phyloP scores from a whole-genome alignment of 2,797 vertebrate genomes.

The Cheirogaleus major region DNA sequence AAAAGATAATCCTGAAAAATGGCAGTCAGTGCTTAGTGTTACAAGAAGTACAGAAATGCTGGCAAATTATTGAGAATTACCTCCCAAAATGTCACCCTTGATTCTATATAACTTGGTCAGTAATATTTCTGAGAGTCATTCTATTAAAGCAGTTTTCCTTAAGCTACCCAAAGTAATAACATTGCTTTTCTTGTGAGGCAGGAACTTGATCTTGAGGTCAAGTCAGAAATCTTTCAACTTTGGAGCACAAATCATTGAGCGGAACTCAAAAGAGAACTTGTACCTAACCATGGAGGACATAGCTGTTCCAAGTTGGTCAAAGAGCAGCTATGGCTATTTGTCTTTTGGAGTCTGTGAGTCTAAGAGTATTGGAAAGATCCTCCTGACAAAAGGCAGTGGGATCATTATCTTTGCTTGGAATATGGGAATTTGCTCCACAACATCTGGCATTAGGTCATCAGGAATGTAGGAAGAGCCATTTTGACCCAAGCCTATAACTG shows the following conservation, averaged over 20 bases:
- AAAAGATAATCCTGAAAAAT: background rate
- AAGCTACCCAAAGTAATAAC: background rate
- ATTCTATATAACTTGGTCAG: background rate
- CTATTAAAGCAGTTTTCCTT: background rate
- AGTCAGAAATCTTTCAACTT: background rate
- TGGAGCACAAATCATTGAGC: background rate
- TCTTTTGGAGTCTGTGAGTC: background rate
- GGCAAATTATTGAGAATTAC: background rate
- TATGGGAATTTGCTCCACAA: background rate
- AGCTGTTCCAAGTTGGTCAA: background rate
- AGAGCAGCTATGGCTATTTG: background rate
- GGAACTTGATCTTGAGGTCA: background rate
- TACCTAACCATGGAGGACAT: background rate
- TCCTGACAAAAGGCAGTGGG: background rate
- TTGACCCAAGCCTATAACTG: background rate
- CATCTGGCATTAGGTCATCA: background rate
- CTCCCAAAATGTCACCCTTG: background rate
- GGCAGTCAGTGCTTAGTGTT: background rate
- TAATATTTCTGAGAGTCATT: background rate
- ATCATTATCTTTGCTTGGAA: background rate
- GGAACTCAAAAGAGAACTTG: background rate
- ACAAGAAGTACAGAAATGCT: background rate
- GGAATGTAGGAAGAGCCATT: background rate
- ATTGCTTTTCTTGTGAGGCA: background rate
- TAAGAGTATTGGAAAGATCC: background rate